These are phyloP conservation scores for Entomobrya proxima DNA, from an alignment of 2,888 invertebrate genomes.

Conservation along the genomic window DNA sequence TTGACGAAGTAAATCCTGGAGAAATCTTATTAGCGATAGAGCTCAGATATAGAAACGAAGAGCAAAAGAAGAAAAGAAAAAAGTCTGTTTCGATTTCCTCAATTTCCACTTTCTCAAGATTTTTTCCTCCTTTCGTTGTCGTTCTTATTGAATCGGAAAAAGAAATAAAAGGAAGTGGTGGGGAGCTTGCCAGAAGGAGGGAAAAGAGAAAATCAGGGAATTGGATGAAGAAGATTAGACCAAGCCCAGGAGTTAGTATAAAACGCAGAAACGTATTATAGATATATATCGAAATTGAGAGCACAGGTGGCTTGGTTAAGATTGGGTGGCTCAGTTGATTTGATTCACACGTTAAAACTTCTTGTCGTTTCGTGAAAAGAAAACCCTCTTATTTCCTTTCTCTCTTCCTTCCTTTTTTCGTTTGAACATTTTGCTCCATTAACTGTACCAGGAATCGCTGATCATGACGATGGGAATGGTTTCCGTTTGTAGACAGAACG, in stretches of 20 bases:
- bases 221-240: slow-evolving; percentile 59
- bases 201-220: slow-evolving; percentile 25
- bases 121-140: slow-evolving; percentile 17
- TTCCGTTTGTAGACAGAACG: slow-evolving; percentile 4
- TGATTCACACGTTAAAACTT: slow-evolving; percentile 64
- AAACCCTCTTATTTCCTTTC: slow-evolving; percentile 31
- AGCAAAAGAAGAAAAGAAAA: slow-evolving; percentile 2
- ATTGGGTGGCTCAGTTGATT: slow-evolving; percentile 60
- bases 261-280: slow-evolving; percentile 9
- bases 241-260: slow-evolving; percentile 18
- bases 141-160: slow-evolving; percentile 58
- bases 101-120: slow-evolving; percentile 27
- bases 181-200: slow-evolving; percentile 17
- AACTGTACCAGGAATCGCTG: slow-evolving; percentile 4
- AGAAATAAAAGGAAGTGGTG: slow-evolving; percentile 42
- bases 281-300: slow-evolving; percentile 2
- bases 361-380: slow-evolving; percentile 43
- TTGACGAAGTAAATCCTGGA: slow-evolving; percentile 58
- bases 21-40: slow-evolving; percentile 55
- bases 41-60: not conserved
- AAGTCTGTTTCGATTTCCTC: slow-evolving; percentile 55
- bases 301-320: slow-evolving; percentile 62
- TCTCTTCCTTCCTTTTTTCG: slow-evolving; percentile 25
- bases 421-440: slow-evolving; percentile 40
- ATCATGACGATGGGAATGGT: not conserved